Percentiles rank a stretch among this genome's conserved stretches.
Evolutionary conservation across 2,888 invertebrate species (phyloP).

Genomic region (Agelastica alni): DNA sequence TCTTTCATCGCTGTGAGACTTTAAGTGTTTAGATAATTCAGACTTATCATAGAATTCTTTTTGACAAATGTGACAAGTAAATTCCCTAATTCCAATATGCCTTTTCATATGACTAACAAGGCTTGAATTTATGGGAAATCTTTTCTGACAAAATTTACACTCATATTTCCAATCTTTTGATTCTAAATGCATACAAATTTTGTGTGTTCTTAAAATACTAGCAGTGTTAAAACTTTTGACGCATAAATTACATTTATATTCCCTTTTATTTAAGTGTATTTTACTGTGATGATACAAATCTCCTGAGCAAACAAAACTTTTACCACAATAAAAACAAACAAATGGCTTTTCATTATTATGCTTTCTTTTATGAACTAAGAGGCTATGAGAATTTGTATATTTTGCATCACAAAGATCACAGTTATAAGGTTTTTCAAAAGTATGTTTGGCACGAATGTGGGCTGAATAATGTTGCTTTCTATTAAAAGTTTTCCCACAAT

Average conservation of each 20-base stretch:
- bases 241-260: slow-evolving; percentile 43
- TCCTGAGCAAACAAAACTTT: slow-evolving; percentile 49
- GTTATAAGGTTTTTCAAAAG: slow-evolving; percentile 45
- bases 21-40: slow-evolving; percentile 41
- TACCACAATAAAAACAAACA: slow-evolving; percentile 45
- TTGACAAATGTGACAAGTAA: slow-evolving; percentile 42
- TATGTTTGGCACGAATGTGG: slow-evolving; percentile 43
- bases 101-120: slow-evolving; percentile 41
- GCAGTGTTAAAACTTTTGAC: slow-evolving; percentile 45
- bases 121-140: slow-evolving; percentile 45
- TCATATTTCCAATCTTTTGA: slow-evolving; percentile 46
- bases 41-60: slow-evolving; percentile 53
- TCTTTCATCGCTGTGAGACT: slow-evolving; percentile 42
- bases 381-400: slow-evolving; percentile 41
- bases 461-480: slow-evolving; percentile 42
- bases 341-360: slow-evolving; percentile 43
- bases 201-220: slow-evolving; percentile 43
- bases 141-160: slow-evolving; percentile 38
- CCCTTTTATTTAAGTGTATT: slow-evolving; percentile 43
- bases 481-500: slow-evolving; percentile 43
- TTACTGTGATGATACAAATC: slow-evolving; percentile 44
- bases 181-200: slow-evolving; percentile 44
- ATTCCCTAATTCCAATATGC: slow-evolving; percentile 49
- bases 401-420: slow-evolving; percentile 43
- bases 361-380: slow-evolving; percentile 42